Evolutionary conservation across 2,113 vertebrate species (phyloP).

Genomic region (Corythornis cristatus): DNA sequence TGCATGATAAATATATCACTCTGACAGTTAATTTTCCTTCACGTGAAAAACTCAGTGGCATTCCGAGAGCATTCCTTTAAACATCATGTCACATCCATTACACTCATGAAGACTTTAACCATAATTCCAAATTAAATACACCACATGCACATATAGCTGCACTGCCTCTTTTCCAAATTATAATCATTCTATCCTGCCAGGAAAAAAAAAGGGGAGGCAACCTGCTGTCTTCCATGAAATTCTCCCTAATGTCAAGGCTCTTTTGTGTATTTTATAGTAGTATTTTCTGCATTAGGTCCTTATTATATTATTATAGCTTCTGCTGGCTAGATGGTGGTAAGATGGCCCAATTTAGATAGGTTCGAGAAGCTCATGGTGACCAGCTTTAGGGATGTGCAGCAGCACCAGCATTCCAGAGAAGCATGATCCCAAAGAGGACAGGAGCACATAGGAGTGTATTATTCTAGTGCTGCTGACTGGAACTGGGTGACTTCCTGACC

Average conservation of each 20-base stretch:
- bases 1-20: background rate
- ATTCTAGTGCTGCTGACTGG: background rate
- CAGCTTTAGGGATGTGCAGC: accelerated
- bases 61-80: background rate
- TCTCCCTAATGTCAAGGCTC: background rate
- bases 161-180: background rate
- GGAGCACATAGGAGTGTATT: accelerated
- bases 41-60: background rate
- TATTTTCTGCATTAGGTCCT: background rate
- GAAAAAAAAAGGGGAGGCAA: background rate
- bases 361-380: background rate
- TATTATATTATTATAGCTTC: background rate
- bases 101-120: background rate
- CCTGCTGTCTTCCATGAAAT: background rate
- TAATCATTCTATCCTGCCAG: background rate
- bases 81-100: background rate
- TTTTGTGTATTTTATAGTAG: background rate
- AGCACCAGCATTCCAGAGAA: background rate
- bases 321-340: background rate
- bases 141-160: background rate
- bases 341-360: background rate
- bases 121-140: background rate
- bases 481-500: background rate
- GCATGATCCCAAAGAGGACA: background rate
- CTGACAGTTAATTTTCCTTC: background rate